Percentiles rank a stretch among this genome's conserved stretches.
These are phyloP conservation scores for Gadus macrocephalus DNA, from an alignment of 2,113 vertebrate genomes.

Conservation along the genomic window DNA sequence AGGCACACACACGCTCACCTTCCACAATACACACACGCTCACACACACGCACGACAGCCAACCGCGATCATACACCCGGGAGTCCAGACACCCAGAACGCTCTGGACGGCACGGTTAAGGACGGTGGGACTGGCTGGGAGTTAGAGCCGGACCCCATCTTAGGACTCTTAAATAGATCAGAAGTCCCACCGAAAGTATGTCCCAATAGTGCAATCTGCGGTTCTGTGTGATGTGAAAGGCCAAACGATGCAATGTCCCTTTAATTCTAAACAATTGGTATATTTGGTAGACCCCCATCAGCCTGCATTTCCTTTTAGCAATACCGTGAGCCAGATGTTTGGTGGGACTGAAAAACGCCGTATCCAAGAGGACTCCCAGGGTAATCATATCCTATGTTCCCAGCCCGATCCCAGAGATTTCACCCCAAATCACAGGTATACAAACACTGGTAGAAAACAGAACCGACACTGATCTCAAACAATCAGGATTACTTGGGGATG, in stretches of 20 bases:
- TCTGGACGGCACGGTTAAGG: slow-evolving; percentile 48
- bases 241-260: slow-evolving; percentile 30
- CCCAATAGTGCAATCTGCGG: slow-evolving; percentile 35
- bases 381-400: slow-evolving; percentile 11
- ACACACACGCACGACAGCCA: slow-evolving; percentile 16
- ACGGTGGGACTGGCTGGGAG: slow-evolving; percentile 33
- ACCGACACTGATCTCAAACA: slow-evolving; percentile 64
- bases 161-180: neutral
- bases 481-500: slow-evolving; percentile 51
- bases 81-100: slow-evolving; percentile 45
- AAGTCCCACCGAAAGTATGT: slow-evolving; percentile 28
- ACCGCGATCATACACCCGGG: slow-evolving; percentile 45
- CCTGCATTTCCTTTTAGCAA: neutral
- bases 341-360: neutral
- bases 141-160: slow-evolving; percentile 13
- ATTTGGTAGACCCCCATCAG: slow-evolving; percentile 21
- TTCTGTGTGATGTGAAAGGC: slow-evolving; percentile 34
- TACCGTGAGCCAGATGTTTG: slow-evolving; percentile 22
- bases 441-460: slow-evolving; percentile 45
- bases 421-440: slow-evolving; percentile 40
- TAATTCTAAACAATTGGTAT: slow-evolving; percentile 22
- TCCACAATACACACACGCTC: slow-evolving; percentile 8
- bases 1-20: slow-evolving; percentile 15
- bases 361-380: slow-evolving; percentile 19
- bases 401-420: slow-evolving; percentile 25